phyloP scores from a whole-genome alignment of 2,797 vertebrate species.

The Bucorvus abyssinicus region DNA sequence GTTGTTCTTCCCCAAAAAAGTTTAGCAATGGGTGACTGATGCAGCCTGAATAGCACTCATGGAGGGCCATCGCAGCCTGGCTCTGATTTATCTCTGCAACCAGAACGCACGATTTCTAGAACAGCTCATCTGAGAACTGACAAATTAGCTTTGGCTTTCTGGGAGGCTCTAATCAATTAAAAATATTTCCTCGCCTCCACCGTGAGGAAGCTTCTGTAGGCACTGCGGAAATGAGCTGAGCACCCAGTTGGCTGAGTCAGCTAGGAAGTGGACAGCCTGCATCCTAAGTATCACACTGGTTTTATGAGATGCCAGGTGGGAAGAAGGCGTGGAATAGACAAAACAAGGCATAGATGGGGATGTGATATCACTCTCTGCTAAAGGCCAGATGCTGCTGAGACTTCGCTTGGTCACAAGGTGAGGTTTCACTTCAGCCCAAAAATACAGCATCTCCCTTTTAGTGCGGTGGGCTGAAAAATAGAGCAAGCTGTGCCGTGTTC shows the following conservation, averaged over 20 bases:
- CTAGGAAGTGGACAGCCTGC: not conserved
- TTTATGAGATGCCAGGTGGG: not conserved
- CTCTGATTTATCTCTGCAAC: not conserved
- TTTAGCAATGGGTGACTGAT: not conserved
- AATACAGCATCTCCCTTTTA: not conserved
- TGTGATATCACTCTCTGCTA: not conserved
- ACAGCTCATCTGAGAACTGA: not conserved
- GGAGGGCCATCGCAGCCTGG: not conserved
- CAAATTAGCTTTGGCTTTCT: conserved; percentile 27
- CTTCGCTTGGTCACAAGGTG: not conserved
- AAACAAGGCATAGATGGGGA: not conserved
- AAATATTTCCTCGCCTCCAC: not conserved
- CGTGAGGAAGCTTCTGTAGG: not conserved
- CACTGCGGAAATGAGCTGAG: not conserved
- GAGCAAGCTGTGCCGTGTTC: not conserved
- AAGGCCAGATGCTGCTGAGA: not conserved
- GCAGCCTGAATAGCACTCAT: not conserved
- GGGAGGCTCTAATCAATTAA: conserved; percentile 27
- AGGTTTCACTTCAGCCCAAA: not conserved
- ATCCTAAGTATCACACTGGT: not conserved
- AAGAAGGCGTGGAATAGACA: not conserved
- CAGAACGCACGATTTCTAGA: not conserved
- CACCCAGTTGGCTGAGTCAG: not conserved
- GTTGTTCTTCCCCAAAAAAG: not conserved
- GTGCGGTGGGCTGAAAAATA: not conserved